Conservation (phyloP, 1,140 invertebrate species). For the Pseudomyrmex concolor region DNA sequence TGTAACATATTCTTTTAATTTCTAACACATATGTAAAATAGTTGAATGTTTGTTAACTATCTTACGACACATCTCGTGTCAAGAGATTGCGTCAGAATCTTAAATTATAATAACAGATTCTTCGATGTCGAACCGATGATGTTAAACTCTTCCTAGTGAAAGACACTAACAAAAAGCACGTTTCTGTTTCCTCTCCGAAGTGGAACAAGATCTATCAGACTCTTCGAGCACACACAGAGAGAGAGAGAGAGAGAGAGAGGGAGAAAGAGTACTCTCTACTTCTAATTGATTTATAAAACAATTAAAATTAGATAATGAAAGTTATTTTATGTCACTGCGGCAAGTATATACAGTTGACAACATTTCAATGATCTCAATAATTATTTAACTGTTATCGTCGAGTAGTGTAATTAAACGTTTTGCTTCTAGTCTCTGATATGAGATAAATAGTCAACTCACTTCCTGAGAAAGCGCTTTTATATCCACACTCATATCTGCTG, state of each 20-base stretch:
- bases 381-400: not conserved
- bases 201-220: slow-evolving; percentile 8
- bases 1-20: too few species aligned
- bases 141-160: not conserved
- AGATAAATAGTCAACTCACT: slow-evolving; percentile 36
- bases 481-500: not conserved
- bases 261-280: not conserved
- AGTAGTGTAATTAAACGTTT: slow-evolving; percentile 1
- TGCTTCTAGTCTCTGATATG: not conserved
- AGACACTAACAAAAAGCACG: not conserved
- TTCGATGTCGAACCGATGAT: too few species aligned
- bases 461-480: slow-evolving; percentile 36
- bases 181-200: not conserved
- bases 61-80: not conserved
- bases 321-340: not conserved
- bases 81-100: not conserved
- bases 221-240: too few species aligned
- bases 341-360: not conserved
- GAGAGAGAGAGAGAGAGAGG: not conserved
- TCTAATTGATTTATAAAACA: slow-evolving; percentile 9
- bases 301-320: not conserved
- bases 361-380: not conserved
- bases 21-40: not conserved
- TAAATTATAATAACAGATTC: not conserved
- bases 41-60: not conserved